Evolutionary conservation across 2,113 vertebrate species (phyloP).

Genomic region (Coracopsis vasa): DNA sequence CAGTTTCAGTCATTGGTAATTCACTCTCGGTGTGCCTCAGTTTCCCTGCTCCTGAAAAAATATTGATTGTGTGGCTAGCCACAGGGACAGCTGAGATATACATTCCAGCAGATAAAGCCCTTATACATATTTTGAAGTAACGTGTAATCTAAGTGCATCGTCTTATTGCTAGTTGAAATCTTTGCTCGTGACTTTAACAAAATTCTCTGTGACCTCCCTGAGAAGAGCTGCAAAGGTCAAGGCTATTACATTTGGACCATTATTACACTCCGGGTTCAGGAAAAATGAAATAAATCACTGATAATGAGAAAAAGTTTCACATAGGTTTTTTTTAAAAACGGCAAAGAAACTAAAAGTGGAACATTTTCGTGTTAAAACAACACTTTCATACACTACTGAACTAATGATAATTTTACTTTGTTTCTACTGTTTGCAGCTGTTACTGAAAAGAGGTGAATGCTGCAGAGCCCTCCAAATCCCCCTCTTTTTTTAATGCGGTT

Average conservation of each 20-base stretch:
- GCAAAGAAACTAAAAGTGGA: not conserved
- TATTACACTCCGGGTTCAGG: constrained; percentile 37
- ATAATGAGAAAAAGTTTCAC: constrained; percentile 61
- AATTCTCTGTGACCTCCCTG: not conserved
- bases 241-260: constrained; percentile 50
- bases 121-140: not conserved
- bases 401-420: not conserved
- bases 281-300: constrained; percentile 46
- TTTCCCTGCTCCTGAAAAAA: not conserved
- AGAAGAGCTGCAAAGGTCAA: constrained; percentile 59
- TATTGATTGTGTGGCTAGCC: not conserved
- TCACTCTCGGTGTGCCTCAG: not conserved
- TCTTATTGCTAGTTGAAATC: constrained; percentile 31
- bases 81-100: not conserved
- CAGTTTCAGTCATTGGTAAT: not conserved
- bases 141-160: not conserved
- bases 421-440: not conserved
- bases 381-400: not conserved
- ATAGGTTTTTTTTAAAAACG: not conserved
- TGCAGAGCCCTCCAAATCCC: not conserved
- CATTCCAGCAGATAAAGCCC: not conserved
- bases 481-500: not conserved
- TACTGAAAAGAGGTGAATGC: not conserved
- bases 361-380: not conserved
- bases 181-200: constrained; percentile 23